A percentile compares a stretch with the other conserved stretches of the same genome.
Evolutionary conservation across 2,797 vertebrate genomes (phyloP).

Genomic region (Halcyon smyrnensis): DNA sequence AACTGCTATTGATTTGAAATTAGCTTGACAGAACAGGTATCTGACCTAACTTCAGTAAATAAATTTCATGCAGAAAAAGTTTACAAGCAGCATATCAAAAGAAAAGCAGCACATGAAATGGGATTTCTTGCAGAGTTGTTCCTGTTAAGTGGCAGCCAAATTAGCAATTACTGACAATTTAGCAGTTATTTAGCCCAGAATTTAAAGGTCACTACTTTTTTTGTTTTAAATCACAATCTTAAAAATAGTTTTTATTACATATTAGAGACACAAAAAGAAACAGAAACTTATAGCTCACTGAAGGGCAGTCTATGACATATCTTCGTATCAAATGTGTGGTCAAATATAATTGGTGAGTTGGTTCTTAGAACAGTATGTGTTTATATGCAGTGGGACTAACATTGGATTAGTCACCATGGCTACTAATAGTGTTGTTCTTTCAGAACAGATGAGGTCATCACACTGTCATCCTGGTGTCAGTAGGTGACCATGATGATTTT

Average conservation of each 20-base stretch:
- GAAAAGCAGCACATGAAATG: not conserved
- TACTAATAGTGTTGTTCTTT: constrained; percentile 7
- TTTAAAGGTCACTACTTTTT: not conserved
- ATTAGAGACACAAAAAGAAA: not conserved
- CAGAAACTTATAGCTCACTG: not conserved
- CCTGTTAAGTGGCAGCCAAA: not conserved
- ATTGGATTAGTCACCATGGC: constrained; percentile 12
- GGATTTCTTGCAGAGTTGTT: not conserved
- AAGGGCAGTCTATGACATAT: not conserved
- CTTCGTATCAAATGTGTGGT: not conserved
- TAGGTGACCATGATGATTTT: not conserved
- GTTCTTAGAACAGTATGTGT: not conserved
- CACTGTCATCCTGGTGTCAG: not conserved
- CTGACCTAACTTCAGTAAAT: not conserved
- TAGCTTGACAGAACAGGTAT: not conserved
- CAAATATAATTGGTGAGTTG: not conserved
- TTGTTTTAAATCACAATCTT: not conserved
- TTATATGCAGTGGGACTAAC: not conserved
- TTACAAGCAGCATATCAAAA: not conserved
- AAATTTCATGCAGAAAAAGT: not conserved
- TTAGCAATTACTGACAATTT: constrained; percentile 28
- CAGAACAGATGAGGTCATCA: not conserved
- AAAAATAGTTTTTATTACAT: not conserved
- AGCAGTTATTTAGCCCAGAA: not conserved
- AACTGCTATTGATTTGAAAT: not conserved